phyloP scores from a whole-genome alignment of 1,140 invertebrate genomes.

The Arion vulgaris region DNA sequence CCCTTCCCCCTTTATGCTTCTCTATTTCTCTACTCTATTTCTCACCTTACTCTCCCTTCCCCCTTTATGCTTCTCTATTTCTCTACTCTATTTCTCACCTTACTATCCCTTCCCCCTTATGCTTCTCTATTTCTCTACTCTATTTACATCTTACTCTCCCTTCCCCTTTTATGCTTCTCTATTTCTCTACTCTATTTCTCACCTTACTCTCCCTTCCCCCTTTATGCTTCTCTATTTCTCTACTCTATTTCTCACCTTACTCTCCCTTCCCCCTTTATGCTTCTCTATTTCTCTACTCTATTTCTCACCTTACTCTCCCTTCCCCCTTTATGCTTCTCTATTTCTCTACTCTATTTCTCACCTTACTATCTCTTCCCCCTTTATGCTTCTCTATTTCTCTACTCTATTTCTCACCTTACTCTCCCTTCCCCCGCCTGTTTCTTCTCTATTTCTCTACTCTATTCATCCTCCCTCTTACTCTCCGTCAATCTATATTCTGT shows the following conservation, averaged over 20 bases:
- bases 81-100: too few species aligned
- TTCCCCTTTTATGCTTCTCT: too few species aligned
- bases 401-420: background rate
- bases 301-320: background rate
- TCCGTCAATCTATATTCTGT: too few species aligned
- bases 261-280: background rate
- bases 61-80: too few species aligned
- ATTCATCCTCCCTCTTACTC: background rate
- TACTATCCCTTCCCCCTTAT: too few species aligned
- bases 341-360: background rate
- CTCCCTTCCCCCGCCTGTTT: background rate
- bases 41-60: too few species aligned
- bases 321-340: background rate
- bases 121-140: too few species aligned
- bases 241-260: background rate
- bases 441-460: background rate
- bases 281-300: background rate
- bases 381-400: background rate
- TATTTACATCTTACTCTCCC: too few species aligned
- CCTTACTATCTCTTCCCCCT: background rate
- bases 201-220: background rate
- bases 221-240: background rate
- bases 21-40: too few species aligned
- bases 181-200: background rate
- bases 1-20: too few species aligned